Evolutionary conservation across 2,113 vertebrate species (phyloP).

Genomic region (Lontra canadensis): DNA sequence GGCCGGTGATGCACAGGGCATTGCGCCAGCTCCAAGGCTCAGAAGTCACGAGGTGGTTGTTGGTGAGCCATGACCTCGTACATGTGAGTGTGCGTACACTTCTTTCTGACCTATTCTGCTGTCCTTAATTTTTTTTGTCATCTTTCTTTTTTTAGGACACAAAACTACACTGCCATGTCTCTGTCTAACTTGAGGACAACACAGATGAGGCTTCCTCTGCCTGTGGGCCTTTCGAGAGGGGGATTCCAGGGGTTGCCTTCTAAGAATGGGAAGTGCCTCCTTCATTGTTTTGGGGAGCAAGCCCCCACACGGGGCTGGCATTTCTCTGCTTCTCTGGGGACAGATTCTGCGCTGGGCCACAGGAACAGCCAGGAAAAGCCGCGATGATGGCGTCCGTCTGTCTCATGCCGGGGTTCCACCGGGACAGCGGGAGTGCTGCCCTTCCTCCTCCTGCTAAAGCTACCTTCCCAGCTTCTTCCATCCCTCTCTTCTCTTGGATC

Average conservation of each 20-base stretch:
- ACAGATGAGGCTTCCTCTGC: neutral
- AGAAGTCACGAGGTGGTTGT: neutral
- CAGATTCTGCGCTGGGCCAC: neutral
- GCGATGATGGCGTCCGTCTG: fast-evolving
- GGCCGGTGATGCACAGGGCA: neutral
- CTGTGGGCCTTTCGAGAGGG: neutral
- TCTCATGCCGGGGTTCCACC: neutral
- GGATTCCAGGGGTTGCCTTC: neutral
- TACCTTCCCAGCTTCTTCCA: neutral
- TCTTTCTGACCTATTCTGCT: neutral
- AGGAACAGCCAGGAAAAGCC: neutral
- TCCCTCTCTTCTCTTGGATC: neutral
- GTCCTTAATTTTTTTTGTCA: neutral
- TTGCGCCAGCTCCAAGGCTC: neutral
- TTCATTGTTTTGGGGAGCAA: neutral
- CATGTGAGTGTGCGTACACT: neutral
- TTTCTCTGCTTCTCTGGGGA: neutral
- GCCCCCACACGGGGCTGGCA: neutral
- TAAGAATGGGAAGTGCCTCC: neutral
- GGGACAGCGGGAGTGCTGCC: neutral
- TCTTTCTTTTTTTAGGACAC: neutral
- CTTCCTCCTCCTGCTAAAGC: too few relatives aligned
- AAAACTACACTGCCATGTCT: neutral
- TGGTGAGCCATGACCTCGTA: neutral
- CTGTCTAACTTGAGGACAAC: neutral